Conservation (phyloP, 2,797 vertebrate species). For the Falco biarmicus region DNA sequence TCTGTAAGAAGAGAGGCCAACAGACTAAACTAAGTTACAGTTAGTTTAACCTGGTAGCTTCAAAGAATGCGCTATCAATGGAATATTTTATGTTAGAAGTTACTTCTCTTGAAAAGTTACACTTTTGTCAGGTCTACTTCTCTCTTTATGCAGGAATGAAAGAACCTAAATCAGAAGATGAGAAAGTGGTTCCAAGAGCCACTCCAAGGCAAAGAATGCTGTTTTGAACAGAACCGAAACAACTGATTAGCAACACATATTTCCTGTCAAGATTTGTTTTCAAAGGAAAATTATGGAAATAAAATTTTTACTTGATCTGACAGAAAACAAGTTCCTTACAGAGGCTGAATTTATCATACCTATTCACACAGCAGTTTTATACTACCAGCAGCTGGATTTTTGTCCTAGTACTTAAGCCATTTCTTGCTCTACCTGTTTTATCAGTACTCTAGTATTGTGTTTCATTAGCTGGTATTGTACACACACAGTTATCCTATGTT, state of each 20-base stretch:
- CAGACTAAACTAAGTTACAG: background rate
- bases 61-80: background rate
- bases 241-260: background rate
- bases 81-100: background rate
- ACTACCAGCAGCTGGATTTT: background rate
- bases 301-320: background rate
- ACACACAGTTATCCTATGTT: background rate
- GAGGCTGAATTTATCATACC: background rate
- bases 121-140: background rate
- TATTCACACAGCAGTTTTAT: background rate
- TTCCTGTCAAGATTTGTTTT: background rate
- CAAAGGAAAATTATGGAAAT: background rate
- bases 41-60: background rate
- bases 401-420: background rate
- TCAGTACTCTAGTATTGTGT: background rate
- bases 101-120: background rate
- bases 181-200: background rate
- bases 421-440: background rate
- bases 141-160: background rate
- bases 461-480: background rate
- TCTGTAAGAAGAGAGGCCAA: background rate
- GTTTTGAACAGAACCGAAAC: background rate
- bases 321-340: background rate
- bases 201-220: background rate
- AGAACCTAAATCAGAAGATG: background rate